These are phyloP conservation scores for Notothenia coriiceps DNA, from an alignment of 2,113 vertebrate species.

Conservation along the genomic window DNA sequence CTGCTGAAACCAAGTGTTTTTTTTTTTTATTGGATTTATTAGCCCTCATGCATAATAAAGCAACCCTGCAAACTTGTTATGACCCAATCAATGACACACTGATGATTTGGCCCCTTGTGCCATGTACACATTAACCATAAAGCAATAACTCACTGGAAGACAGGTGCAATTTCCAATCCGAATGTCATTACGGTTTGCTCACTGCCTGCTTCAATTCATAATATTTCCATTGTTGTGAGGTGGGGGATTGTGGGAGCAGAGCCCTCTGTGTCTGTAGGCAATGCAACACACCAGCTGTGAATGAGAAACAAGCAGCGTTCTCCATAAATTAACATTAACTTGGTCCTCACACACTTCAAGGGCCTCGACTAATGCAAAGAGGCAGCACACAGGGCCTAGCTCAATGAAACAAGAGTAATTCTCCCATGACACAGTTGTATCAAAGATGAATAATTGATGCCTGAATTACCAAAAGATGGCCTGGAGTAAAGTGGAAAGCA, in stretches of 20 bases:
- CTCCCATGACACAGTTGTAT: slow-evolving; percentile 49
- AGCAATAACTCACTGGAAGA: slow-evolving; percentile 74
- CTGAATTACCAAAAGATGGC: slow-evolving; percentile 40
- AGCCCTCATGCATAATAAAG: slow-evolving; percentile 61
- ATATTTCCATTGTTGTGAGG: slow-evolving; percentile 63
- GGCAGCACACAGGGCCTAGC: slow-evolving; percentile 21
- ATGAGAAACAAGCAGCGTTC: slow-evolving; percentile 61
- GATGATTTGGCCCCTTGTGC: slow-evolving; percentile 63
- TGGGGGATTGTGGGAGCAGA: slow-evolving; percentile 31
- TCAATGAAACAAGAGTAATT: slow-evolving; percentile 57
- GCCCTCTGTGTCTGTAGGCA: slow-evolving; percentile 50
- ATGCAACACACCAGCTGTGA: slow-evolving; percentile 61
- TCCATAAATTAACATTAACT: slow-evolving; percentile 71
- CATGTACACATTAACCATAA: slow-evolving; percentile 68
- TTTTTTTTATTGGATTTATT: slow-evolving; percentile 40
- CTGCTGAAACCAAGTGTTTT: slow-evolving; percentile 15
- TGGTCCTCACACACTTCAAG: slow-evolving; percentile 42
- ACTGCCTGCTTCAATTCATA: slow-evolving; percentile 47
- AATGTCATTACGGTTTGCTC: slow-evolving; percentile 73
- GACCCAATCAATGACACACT: slow-evolving; percentile 62
- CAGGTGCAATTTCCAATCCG: slow-evolving; percentile 73
- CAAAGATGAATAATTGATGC: slow-evolving; percentile 60
- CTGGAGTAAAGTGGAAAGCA: slow-evolving; percentile 26
- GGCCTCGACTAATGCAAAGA: slow-evolving; percentile 45
- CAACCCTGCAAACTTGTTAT: slow-evolving; percentile 44